Base-by-base conservation (phyloP, 2,113 vertebrate species). In the Cebidichthys violaceus region DNA sequence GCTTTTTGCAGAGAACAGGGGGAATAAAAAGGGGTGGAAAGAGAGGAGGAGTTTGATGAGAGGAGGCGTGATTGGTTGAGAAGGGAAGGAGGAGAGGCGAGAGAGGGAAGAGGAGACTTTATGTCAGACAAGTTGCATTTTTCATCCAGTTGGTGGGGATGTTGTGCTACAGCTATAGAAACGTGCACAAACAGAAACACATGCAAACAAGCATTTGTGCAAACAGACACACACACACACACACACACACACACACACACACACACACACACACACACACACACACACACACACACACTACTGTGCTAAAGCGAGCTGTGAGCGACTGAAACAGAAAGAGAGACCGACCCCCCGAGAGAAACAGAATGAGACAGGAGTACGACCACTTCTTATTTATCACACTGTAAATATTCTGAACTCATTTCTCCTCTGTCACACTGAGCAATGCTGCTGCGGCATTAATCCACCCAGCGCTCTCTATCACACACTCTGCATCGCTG, bases 141-240 rank as follows among this genome's bases (percentile, higher is more conserved):
- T 15, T 6, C 22, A 5, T 62, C 89, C 89, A 82, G 81, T 22
- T 74, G 86, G 89, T 82, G 89, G 83, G 9, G 89, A 73, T 85
- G 75, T 88, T 86, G 82, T 57, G 60, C 84, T 65, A 0, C 72
- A 64, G n/a, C 20, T 24, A 45, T 13, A 33, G 29, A 64, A 55
- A 67, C 2, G 2, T 9, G 13, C 45, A 59, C 20, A 43, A 20
- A 17, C 82, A 71, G 17, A 47, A 3, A 76, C 50, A 24, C 29
- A 39, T 3, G 7, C 35, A 39, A 52, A 69, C 33, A 69, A 20
- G 18, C 4, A 45, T 29, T 54, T 41, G 27, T 17, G 54, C 17
- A 24, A 37, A 5, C 37, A 67, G 27, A n/a, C 33, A n/a, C 55
- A 77, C 22, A 50, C 1, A 70, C 39, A 24, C 37, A 39, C 1